Percentiles rank a stretch among this genome's conserved stretches.
Conservation (phyloP, 2,888 invertebrate genomes). For the Epiblema foenella region DNA sequence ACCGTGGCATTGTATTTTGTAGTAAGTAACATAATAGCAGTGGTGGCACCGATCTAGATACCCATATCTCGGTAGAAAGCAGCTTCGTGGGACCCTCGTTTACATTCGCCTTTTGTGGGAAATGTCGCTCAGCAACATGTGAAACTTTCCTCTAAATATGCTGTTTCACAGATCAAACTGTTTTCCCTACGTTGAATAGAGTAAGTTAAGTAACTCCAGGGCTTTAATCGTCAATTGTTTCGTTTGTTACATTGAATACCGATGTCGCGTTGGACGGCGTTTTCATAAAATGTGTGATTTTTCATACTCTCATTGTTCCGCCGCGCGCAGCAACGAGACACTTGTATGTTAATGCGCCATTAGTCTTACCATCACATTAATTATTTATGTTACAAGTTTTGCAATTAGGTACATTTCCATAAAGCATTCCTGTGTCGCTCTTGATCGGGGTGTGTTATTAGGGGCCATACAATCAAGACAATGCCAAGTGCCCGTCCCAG, state of each 20-base stretch:
- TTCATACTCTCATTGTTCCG: constrained; percentile 35
- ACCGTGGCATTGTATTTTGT: constrained; percentile 63
- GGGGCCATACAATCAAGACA: constrained; percentile 43
- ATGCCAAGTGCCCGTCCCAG: constrained; percentile 34
- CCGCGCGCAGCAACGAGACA: neutral
- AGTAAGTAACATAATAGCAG: constrained; percentile 62
- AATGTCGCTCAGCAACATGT: constrained; percentile 30
- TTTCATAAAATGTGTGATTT: constrained; percentile 24
- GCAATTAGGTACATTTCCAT: constrained; percentile 35
- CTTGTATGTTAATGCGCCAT: constrained; percentile 35
- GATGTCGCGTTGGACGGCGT: neutral
- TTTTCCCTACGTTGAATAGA: constrained; percentile 50
- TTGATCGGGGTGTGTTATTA: constrained; percentile 35
- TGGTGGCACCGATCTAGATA: constrained; percentile 71
- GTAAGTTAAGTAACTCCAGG: constrained; percentile 53
- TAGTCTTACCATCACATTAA: constrained; percentile 33
- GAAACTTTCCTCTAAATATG: constrained; percentile 37
- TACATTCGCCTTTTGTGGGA: constrained; percentile 43
- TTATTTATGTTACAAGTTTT: constrained; percentile 19
- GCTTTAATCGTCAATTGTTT: constrained; percentile 66
- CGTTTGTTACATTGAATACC: constrained; percentile 47
- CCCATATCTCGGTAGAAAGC: constrained; percentile 64
- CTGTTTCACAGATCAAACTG: constrained; percentile 57
- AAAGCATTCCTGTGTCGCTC: constrained; percentile 19
- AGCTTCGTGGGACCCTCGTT: constrained; percentile 54